Evolutionary conservation across 2,797 vertebrate species (phyloP).

Genomic region (Karalla daura): DNA sequence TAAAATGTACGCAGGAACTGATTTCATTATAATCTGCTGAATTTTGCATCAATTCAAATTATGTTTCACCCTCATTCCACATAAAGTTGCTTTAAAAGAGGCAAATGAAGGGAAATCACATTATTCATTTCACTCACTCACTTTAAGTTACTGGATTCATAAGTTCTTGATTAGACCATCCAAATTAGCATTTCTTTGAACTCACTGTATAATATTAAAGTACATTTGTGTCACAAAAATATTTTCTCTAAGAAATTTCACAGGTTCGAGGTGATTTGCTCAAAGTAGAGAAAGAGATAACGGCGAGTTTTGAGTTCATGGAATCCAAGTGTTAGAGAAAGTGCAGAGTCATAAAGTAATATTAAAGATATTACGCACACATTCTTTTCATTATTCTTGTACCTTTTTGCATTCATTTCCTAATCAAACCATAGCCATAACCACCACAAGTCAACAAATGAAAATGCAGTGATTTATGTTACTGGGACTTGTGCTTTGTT

Average conservation of each 20-base stretch:
- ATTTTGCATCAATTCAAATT: not conserved
- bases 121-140: not conserved
- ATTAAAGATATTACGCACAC: slow-evolving; percentile 54
- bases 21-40: not conserved
- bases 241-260: slow-evolving; percentile 5
- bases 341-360: slow-evolving; percentile 44
- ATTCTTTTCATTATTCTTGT: not conserved
- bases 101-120: not conserved
- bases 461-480: no score
- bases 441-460: no score
- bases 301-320: slow-evolving; percentile 34
- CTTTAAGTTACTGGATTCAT: not conserved
- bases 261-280: not conserved
- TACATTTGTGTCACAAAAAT: not conserved
- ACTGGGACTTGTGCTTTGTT: no score
- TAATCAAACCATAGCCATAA: no score
- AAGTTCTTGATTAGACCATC: not conserved
- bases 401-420: no score
- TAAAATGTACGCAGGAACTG: not conserved
- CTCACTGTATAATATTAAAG: not conserved
- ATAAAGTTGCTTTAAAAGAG: not conserved
- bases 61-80: not conserved
- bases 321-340: slow-evolving; percentile 31
- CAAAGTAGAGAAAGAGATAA: slow-evolving; percentile 13
- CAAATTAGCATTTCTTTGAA: not conserved